Base-by-base conservation (phyloP, 2,888 invertebrate genomes). In the Taenaris catops region DNA sequence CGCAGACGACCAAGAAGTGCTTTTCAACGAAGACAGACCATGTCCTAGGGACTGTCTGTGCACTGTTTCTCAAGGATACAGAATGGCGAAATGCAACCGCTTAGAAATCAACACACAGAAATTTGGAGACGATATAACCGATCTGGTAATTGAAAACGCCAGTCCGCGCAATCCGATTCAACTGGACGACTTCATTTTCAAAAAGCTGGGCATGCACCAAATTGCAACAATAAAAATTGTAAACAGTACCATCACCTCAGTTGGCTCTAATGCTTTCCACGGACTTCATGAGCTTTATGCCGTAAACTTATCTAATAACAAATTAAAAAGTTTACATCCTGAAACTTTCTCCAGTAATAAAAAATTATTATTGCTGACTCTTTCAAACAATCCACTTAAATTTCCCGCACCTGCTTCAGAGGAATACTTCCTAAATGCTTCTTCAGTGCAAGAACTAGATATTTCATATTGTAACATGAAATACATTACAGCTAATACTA, bases 211-310 rank as follows among this genome's bases (percentile, higher is more conserved):
- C 24, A 80, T 94, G 11, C 89, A 90, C 51, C 88, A 89, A 51
- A 79, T 93, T 18, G 89, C 91, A 10, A 90, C 92, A 1, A 88
- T 94, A 7, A 90, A 90, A 57, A 92, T 94, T 50, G 88, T 89
- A 31, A 91, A 93, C 62, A 92, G 92, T 41, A 90, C 90, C 4
- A 91, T 94, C 54, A 78, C 88, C 25, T 88, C 88, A 35, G 87
- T 94, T 47, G 90, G 91, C 50, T 89, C 89, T 8, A 90, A 88
- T 26, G 93, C 94, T 0, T 94, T 95, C 81, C 88, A 89, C 42
- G 91, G 90, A 2, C 78, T 94, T 31, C 79, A 89, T 8, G 89
- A 91, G 44, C 74, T 95, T 12, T 92, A 91, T 49, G 88, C 91
- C 8, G 89, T 94, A 0, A 91, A 92, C 53, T 79, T 95, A 38